Evolutionary conservation across 2,113 vertebrate species (phyloP), one percentile per base, ranked within the genome.

Genomic region (Macrotis lagotis): DNA sequence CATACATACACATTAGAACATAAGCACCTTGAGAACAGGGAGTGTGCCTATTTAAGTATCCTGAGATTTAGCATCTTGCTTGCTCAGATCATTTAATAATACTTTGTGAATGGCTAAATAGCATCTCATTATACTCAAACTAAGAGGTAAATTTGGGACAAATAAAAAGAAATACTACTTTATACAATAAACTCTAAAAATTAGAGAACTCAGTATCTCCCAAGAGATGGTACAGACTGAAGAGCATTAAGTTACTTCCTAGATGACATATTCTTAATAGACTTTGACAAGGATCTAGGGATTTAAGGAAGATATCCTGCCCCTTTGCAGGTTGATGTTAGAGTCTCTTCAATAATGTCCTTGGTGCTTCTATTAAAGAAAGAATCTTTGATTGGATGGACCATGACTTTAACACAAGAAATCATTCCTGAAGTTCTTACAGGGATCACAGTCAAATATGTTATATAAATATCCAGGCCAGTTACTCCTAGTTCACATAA

Each of bases 271-370:
- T n/a, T 83, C 93, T 0, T 28, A 92, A 50, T 44, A 8, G 28
- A 44, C 28, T 90, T 92, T 48, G 47, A 37, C 91, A 8, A 47
- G 52, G 90, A 90, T 3, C 11, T 47, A 6, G 44, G 26, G 26
- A n/a, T 28, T 90, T 92, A 51, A 19, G 2, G n/a, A 93, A 48
- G 88, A 26, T n/a, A 93, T 92, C 91, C 51, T 26, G 88, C 92
- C 74, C 52, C 37, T 91, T 92, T 94, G 50, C 2, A 91, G 44
- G 48, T 6, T n/a, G 92, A 90, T 31, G 1, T 25, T 50, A 91
- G 50, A 93, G 9, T 59, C 53, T 59, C 91, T 1, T 10, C 47
- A 83, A 48, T 44, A 83, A 24, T 24, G 66, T 24, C 66, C 66
- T 83, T 44, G 10, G 31, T 37, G 28, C 2, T 66, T 66, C 55